phyloP scores from a whole-genome alignment of 2,113 vertebrate species.

The Rhinoderma darwinii region DNA sequence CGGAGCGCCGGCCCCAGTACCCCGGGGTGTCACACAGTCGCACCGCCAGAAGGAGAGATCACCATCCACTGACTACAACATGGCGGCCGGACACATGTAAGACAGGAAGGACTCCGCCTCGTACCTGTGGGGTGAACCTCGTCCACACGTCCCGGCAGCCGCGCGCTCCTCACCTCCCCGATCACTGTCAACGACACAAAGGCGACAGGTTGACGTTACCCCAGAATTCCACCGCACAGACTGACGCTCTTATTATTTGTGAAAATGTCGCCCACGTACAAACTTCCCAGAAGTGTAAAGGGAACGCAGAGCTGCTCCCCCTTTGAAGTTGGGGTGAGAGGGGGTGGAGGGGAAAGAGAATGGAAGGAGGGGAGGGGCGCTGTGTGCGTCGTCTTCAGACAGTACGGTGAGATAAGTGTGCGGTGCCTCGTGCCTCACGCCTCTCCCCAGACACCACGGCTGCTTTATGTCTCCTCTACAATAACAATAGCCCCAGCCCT shows the following conservation, averaged over 20 bases:
- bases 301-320: slow-evolving; percentile 32
- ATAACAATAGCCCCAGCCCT: no score
- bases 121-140: slow-evolving; percentile 47
- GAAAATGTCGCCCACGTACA: slow-evolving; percentile 26
- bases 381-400: slow-evolving; percentile 64
- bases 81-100: background rate
- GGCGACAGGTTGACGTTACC: background rate
- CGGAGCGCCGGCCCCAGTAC: no score
- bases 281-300: slow-evolving; percentile 50
- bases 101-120: background rate
- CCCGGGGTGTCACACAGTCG: no score
- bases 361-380: slow-evolving; percentile 61
- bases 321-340: slow-evolving; percentile 56
- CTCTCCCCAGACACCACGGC: no score
- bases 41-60: no score
- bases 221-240: background rate
- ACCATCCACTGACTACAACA: background rate
- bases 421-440: background rate
- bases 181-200: background rate
- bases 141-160: background rate
- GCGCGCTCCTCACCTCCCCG: background rate
- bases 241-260: background rate
- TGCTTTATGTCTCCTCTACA: no score
- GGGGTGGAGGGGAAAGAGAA: slow-evolving; percentile 50
- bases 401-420: slow-evolving; percentile 8